These are phyloP conservation scores for Acanthopagrus latus DNA, from an alignment of 2,797 vertebrate genomes.

Conservation along the genomic window DNA sequence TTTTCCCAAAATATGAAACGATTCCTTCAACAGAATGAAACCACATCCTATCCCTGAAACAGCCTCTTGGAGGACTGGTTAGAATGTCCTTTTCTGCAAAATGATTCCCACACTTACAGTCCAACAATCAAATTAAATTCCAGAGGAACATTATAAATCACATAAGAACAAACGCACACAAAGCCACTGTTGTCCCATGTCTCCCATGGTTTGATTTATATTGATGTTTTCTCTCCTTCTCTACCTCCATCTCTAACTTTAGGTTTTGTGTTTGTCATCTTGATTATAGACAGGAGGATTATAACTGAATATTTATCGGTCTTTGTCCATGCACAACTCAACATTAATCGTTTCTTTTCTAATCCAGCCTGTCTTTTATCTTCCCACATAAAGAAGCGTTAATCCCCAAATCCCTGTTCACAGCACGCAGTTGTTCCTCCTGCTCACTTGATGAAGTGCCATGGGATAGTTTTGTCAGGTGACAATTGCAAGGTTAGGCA, in stretches of 20 bases:
- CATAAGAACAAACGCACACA: conserved; percentile 26
- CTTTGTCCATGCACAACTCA: conserved; percentile 81
- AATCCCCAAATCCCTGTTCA: conserved; percentile 84
- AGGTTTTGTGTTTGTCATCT: conserved; percentile 76
- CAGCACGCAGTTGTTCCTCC: conserved; percentile 73
- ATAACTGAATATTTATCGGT: conserved; percentile 82
- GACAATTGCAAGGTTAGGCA: conserved; percentile 53
- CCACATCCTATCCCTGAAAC: not conserved
- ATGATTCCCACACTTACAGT: not conserved
- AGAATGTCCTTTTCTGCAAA: not conserved
- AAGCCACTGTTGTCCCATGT: conserved; percentile 21
- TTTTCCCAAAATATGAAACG: not conserved
- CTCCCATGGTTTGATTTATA: conserved; percentile 50
- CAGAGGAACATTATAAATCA: conserved; percentile 13
- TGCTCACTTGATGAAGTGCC: conserved; percentile 68
- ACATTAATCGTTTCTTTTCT: conserved; percentile 82
- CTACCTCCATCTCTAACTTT: conserved; percentile 54
- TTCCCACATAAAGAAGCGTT: conserved; percentile 82
- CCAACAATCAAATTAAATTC: conserved; percentile 8
- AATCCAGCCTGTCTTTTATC: conserved; percentile 82
- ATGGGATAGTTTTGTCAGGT: conserved; percentile 62
- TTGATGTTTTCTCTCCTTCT: conserved; percentile 45
- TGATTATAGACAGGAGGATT: conserved; percentile 81
- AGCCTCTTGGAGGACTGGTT: not conserved
- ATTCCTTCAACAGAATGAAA: conserved; percentile 3